Evolutionary conservation across 2,113 vertebrate species (phyloP).

Genomic region (Gavialis gangeticus): DNA sequence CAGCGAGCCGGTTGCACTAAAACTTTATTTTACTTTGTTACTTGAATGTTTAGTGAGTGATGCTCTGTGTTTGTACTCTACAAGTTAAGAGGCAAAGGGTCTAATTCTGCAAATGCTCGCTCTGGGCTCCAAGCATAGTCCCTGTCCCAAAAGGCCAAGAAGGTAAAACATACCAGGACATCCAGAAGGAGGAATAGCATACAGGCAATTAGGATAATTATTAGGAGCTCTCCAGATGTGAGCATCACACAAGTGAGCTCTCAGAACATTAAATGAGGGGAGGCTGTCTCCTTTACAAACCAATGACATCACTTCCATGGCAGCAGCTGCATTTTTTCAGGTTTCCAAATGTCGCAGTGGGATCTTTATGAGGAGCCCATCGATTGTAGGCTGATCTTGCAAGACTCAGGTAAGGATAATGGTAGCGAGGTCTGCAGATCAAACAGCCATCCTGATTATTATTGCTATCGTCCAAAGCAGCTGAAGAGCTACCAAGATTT

Average conservation of each 20-base stretch:
- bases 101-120: neutral
- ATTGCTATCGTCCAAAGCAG: neutral
- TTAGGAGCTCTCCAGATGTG: neutral
- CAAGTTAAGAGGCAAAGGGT: neutral
- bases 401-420: neutral
- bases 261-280: neutral
- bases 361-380: neutral
- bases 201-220: neutral
- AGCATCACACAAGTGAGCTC: neutral
- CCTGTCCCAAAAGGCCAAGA: neutral
- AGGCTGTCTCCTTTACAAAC: accelerated
- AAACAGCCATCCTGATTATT: neutral
- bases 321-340: neutral
- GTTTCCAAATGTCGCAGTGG: neutral
- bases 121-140: accelerated
- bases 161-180: neutral
- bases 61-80: neutral
- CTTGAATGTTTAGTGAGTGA: neutral
- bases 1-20: neutral
- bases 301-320: neutral
- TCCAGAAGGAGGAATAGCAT: neutral
- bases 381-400: neutral
- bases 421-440: neutral
- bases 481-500: neutral
- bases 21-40: neutral